Conservation (phyloP, 92 coral and sea anemone genomes). For the Muricea muricata region DNA sequence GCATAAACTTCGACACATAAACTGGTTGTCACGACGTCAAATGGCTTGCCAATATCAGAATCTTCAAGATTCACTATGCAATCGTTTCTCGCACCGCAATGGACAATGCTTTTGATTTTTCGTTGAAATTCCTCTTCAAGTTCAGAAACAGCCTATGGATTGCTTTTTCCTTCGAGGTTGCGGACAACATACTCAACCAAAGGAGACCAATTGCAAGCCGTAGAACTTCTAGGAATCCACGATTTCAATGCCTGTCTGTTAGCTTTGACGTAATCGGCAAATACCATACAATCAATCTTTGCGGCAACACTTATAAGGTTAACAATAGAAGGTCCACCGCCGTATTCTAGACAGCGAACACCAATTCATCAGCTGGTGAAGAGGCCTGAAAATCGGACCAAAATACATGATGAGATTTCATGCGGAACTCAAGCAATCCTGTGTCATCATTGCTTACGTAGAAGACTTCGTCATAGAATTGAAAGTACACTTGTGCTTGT, state of each 20-base stretch:
- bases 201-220: conserved; percentile 53
- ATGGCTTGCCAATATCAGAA: conserved; percentile 22
- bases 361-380: background rate
- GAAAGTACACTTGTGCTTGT: too few species aligned
- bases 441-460: background rate
- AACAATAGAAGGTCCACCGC: conserved; percentile 62
- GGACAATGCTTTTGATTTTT: conserved; percentile 51
- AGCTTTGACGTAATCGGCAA: conserved; percentile 61
- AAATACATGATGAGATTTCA: conserved; percentile 15
- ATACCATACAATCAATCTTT: conserved; percentile 54
- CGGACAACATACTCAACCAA: conserved; percentile 53
- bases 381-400: conserved; percentile 17
- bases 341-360: conserved; percentile 56
- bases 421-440: background rate
- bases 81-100: conserved; percentile 50
- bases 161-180: conserved; percentile 53
- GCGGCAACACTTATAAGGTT: conserved; percentile 61
- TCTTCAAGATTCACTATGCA: conserved; percentile 4
- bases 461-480: too few species aligned
- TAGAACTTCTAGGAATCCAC: conserved; percentile 45
- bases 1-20: conserved; percentile 24
- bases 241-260: conserved; percentile 52
- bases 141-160: conserved; percentile 8
- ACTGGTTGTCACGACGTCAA: conserved; percentile 28
- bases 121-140: conserved; percentile 57